Percentiles rank a stretch among this genome's conserved stretches.
Evolutionary conservation across 2,888 invertebrate genomes (phyloP).

Genomic region (Eristalis tenax): DNA sequence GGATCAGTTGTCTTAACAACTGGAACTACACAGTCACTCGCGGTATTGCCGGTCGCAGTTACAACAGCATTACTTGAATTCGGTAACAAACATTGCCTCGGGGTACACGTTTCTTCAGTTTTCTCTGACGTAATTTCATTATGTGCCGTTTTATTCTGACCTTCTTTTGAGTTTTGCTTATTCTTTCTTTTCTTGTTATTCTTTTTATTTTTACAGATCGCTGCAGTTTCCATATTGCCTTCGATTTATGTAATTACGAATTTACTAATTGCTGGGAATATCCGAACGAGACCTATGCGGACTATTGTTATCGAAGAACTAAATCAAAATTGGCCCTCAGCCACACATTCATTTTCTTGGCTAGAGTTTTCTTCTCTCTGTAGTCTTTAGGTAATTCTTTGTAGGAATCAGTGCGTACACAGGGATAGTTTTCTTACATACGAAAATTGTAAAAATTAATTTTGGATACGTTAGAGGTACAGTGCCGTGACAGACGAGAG

Average conservation of each 20-base stretch:
- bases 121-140: constrained; percentile 27
- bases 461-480: background rate
- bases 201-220: constrained; percentile 31
- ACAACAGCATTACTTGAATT: constrained; percentile 21
- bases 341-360: constrained; percentile 41
- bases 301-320: constrained; percentile 68
- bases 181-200: constrained; percentile 41
- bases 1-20: constrained; percentile 38
- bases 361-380: background rate
- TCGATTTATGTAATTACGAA: background rate
- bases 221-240: background rate
- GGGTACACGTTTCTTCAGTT: background rate
- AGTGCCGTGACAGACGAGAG: background rate
- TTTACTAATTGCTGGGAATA: background rate
- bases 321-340: constrained; percentile 60
- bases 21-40: constrained; percentile 13
- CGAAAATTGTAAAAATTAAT: background rate
- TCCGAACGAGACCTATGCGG: constrained; percentile 8
- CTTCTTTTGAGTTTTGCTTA: constrained; percentile 9
- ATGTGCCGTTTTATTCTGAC: background rate
- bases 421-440: constrained; percentile 4
- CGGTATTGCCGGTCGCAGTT: background rate
- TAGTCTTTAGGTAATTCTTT: constrained; percentile 26
- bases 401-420: constrained; percentile 7
- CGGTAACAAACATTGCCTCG: background rate